Evolutionary conservation across 1,140 invertebrate species (phyloP), one percentile per base, ranked within the genome.

Genomic region (Tribolium castaneum): DNA sequence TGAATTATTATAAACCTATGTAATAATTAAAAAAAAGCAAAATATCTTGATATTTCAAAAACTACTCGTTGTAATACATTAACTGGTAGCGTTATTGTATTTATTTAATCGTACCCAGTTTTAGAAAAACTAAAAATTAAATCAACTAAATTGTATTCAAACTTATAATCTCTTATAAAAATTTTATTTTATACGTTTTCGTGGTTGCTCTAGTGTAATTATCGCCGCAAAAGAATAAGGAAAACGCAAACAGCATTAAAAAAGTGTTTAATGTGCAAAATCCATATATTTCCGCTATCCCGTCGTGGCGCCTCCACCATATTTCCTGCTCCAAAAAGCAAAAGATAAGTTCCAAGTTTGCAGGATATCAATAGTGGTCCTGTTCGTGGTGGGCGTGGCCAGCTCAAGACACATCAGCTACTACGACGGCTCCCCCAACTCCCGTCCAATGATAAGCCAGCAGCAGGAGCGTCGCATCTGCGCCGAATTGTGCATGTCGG

Each of bases 401-500:
- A 70, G 49, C 10, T 51, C 79, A 66, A 77, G 59, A 54, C 70
- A 70, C 52, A 34, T 56, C 72, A 45, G 77, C 77, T 34, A 39
- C 81, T 45, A 81, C 73, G 80, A 66, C 25, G 70, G 78, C 78
- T 76, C 54, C 59, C 56, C 75, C 35, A 14, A 34, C 59, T 73
- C 82, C 3, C 78, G 79, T 30, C 85, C 86, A 85, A 85, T 86
- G 75, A 76, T 83, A 39, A 81, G 83, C 52, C 59, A 79, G 34
- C 75, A 76, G 13, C 81, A 84, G 71, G 78, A 81, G 81, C 82
- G 80, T 12, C 85, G 82, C 74, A 84, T 86, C 76, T 88, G 87
- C 82, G 80, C 82, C 45, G 84, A 86, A 35, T 83, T 87, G 73
- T 88, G 87, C 78, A 77, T 81, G 52, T 81, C 85, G 6, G 87